Percentiles rank a stretch among this genome's conserved stretches.
These are phyloP conservation scores for Liodrosophila aerea DNA, from an alignment of 2,888 invertebrate species.

Conservation along the genomic window DNA sequence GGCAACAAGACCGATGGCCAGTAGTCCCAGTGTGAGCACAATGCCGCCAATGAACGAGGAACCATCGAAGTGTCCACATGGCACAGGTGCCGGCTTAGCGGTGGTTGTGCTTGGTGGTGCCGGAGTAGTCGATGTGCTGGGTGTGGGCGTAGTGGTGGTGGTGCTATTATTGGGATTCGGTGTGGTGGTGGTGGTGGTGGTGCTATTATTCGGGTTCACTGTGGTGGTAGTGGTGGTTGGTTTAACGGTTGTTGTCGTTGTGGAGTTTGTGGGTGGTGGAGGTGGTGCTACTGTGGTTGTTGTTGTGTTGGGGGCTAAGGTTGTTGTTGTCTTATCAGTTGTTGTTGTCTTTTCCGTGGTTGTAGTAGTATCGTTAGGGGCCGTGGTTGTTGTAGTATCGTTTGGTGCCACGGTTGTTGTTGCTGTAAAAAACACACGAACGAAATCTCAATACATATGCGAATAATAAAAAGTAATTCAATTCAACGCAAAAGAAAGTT, in stretches of 20 bases:
- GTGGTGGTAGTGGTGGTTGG: conserved; percentile 27
- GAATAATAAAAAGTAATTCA: conserved; percentile 13
- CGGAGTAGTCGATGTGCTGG: conserved; percentile 57
- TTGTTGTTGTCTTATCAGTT: conserved; percentile 5
- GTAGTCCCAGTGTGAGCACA: conserved; percentile 89
- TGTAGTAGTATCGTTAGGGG: conserved; percentile 17
- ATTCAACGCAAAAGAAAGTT: conserved; percentile 31
- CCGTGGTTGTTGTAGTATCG: conserved; percentile 13
- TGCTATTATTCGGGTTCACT: too few relatives aligned
- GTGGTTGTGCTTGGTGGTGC: conserved; percentile 65
- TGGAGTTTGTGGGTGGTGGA: conserved; percentile 16
- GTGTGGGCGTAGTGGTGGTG: not conserved
- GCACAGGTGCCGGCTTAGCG: conserved; percentile 75
- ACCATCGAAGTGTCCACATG: conserved; percentile 86
- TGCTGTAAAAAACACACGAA: conserved; percentile 5
- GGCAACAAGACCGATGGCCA: conserved; percentile 91
- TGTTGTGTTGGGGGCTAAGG: conserved; percentile 13
- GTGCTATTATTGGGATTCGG: conserved; percentile 36
- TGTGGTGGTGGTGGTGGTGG: conserved; percentile 41
- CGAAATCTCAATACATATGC: conserved; percentile 2
- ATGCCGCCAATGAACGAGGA: conserved; percentile 93
- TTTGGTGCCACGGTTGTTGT: conserved; percentile 16
- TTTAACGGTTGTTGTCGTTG: conserved; percentile 22
- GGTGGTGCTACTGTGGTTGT: conserved; percentile 21
- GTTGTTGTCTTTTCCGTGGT: conserved; percentile 17